Conservation (phyloP, 2,888 invertebrate species). For the Cephus rjabovi region DNA sequence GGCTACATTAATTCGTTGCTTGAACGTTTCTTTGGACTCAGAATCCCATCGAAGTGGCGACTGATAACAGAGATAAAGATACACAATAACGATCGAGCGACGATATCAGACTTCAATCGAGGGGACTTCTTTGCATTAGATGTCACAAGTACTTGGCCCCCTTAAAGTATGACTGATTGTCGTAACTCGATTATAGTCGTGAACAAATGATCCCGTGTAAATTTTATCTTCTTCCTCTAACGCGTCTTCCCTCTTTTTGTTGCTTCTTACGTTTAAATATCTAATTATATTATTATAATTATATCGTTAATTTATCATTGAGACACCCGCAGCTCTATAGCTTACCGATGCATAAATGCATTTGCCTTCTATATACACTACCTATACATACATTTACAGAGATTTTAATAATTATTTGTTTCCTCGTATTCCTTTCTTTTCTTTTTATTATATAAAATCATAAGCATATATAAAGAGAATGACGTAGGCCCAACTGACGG, state of each 20-base stretch:
- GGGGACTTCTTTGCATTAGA: background rate
- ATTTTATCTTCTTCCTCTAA: background rate
- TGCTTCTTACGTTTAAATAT: background rate
- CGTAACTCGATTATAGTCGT: background rate
- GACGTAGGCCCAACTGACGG: constrained; percentile 25
- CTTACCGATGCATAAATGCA: background rate
- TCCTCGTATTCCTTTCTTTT: background rate
- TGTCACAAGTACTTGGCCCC: background rate
- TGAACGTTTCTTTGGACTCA: constrained; percentile 35
- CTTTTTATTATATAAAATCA: background rate
- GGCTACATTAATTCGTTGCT: constrained; percentile 32
- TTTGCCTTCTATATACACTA: constrained; percentile 15
- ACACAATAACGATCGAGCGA: background rate
- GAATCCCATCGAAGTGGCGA: constrained; percentile 5
- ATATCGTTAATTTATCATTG: background rate
- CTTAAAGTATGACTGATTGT: background rate
- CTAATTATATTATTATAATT: background rate
- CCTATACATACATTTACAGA: constrained; percentile 17
- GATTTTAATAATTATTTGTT: background rate
- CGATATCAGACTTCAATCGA: background rate
- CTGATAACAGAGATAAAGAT: background rate
- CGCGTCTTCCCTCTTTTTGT: background rate
- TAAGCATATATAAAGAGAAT: constrained; percentile 20
- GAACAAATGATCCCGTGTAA: background rate
- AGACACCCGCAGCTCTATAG: background rate